Percentiles rank a stretch among this genome's conserved stretches.
Conservation (phyloP, 2,113 vertebrate genomes). For the Channa maculata region DNA sequence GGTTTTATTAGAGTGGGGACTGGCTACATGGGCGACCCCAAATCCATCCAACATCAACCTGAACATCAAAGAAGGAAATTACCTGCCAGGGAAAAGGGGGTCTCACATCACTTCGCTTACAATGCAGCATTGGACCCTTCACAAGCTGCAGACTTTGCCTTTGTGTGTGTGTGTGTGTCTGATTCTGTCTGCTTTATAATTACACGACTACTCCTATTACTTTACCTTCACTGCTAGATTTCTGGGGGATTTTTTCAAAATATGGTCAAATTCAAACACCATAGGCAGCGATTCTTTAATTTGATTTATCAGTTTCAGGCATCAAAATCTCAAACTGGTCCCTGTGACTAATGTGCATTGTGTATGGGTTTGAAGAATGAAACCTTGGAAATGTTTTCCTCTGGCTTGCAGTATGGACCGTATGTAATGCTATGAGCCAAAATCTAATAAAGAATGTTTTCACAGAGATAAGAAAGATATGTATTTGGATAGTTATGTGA, state of each 20-base stretch:
- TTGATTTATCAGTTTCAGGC: neutral
- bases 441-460: constrained; percentile 26
- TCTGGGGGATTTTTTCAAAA: neutral
- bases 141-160: constrained; percentile 26
- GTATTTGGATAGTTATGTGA: constrained; percentile 2
- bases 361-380: neutral
- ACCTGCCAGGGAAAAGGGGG: constrained; percentile 62
- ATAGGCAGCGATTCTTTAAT: neutral
- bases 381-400: neutral
- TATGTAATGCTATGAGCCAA: constrained; percentile 20
- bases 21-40: constrained; percentile 56
- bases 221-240: neutral
- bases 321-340: neutral
- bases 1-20: constrained; percentile 72
- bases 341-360: too few species aligned
- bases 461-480: constrained; percentile 1
- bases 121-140: constrained; percentile 43
- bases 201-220: neutral
- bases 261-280: neutral
- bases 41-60: constrained; percentile 58
- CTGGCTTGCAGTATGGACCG: neutral
- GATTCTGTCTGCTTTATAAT: constrained; percentile 19
- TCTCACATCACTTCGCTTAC: constrained; percentile 65
- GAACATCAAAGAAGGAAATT: constrained; percentile 69
- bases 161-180: constrained; percentile 24